Evolutionary conservation across 2,113 vertebrate species (phyloP), one percentile per base, ranked within the genome.

Genomic region (Axis porcinus): DNA sequence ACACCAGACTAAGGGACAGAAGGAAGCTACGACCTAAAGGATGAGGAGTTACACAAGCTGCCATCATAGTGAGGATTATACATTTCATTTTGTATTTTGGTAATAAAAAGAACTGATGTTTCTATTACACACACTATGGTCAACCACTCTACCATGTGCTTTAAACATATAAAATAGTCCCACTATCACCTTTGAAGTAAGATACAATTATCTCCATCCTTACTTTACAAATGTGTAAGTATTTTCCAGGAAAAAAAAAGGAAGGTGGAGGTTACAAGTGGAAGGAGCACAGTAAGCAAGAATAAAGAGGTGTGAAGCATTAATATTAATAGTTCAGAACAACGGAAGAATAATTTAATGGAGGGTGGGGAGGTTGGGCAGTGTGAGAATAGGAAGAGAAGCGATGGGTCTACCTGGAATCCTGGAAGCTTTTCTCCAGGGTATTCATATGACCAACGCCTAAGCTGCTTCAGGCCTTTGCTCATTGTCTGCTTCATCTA

Each of bases 111-210:
- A 93, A 12, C 14, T 27, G 25, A 57, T 2, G 10, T 13, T 47
- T 62, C 45, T 86, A 27, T 91, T 62, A 33, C 6, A 86, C 14
- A 89, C 40, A 28, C 9, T 91, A 5, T 14, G 19, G 23, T 55
- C 54, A 74, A 30, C 45, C 45, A 64, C 12, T 89, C 25, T 55
- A 50, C 74, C 79, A 79, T 57, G 10, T 12, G 43, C 21, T 86
- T 94, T 76, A 88, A n/a, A 92, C 33, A 67, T 30, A 60, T 52
- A 58, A 93, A 87, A 74, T 33, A 91, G 74, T 54, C 3, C 50
- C 21, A 62, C 74, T 83, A 74, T 3, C 7, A 76, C 21, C 13
- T 8, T n/a, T 86, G 60, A 92, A 1, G 47, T 40, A 81, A 57
- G 27, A 76, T 85, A 93, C 5, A 85, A 40, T 64, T 89, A 11